Evolutionary conservation across 1,140 invertebrate species (phyloP), one percentile per base, ranked within the genome.

Genomic region (Pararge aegeria): DNA sequence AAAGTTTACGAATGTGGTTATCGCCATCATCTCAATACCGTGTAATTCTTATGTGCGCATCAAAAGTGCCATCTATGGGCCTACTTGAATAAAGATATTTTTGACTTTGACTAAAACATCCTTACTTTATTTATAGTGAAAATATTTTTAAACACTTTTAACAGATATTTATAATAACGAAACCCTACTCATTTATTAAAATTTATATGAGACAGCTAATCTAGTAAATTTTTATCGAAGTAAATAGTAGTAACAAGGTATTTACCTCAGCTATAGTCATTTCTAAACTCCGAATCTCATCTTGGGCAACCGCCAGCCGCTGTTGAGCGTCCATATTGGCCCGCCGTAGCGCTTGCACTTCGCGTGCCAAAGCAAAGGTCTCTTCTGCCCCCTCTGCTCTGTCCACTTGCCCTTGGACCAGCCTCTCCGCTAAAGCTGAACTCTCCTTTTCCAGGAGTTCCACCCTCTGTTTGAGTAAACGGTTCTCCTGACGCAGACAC

Each of bases 321-420:
- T 97, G 95, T 52, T 94, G 95, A 0, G 95, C 94, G 74, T 97
- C 96, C 27, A 80, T 69, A 29, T 82, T 77, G 1, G 73, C 84
- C 2, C 78, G 58, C 42, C 76, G 61, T 48, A 85, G 59, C 1
- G 75, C 78, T 46, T 86, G 83, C 6, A 83, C 89, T 71, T 90
- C 91, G 58, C 52, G 92, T 82, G 60, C 92, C 81, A 77, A 92
- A 4, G 81, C 82, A 42, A 75, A 96, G n/a, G 95, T 94, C 3
- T 95, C 95, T 87, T 96, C 96, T 64, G 96, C 95, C 59, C 96
- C 95, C 75, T 99, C 97, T 0, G 98, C 98, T 15, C 97, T 92
- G 29, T 96, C 97, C 5, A 99, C 97, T 90, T 99, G 98, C 48
- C 98, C 98, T 44, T 97, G 94, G 1, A 99, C 97, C 66, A 99